Evolutionary conservation across 1,140 invertebrate genomes (phyloP).

Genomic region (Bemisia tabaci): DNA sequence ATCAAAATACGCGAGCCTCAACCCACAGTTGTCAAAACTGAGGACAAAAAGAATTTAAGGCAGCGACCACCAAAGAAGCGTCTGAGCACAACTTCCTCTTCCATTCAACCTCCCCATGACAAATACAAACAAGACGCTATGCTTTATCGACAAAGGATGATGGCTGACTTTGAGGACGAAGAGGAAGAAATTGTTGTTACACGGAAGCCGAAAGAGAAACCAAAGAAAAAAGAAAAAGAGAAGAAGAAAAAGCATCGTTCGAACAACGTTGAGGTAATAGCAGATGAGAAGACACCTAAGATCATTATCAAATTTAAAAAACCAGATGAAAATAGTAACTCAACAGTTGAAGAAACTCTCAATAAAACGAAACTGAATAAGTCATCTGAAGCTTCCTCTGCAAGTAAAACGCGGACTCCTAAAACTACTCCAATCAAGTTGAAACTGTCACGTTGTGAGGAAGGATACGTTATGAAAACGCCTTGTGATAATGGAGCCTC

Average conservation of each 20-base stretch:
- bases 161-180: conserved; percentile 62
- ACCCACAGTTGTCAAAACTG: conserved; percentile 21
- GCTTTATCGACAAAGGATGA: conserved; percentile 69
- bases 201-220: conserved; percentile 11
- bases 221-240: conserved; percentile 31
- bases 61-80: conserved; percentile 69
- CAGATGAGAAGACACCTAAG: conserved; percentile 28
- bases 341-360: conserved; percentile 40
- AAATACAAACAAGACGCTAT: conserved; percentile 70
- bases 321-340: conserved; percentile 23
- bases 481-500: conserved; percentile 16
- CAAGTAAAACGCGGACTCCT: conserved; percentile 29
- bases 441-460: conserved; percentile 61
- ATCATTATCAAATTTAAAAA: conserved; percentile 10
- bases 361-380: conserved; percentile 32
- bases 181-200: conserved; percentile 25
- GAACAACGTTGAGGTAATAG: conserved; percentile 34
- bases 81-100: conserved; percentile 32
- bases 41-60: conserved; percentile 36
- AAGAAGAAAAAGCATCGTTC: conserved; percentile 44
- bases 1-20: conserved; percentile 51
- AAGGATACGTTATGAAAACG: conserved; percentile 45
- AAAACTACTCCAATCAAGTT: conserved; percentile 64
- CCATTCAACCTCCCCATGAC: conserved; percentile 50
- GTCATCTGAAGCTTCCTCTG: conserved; percentile 16